A percentile compares a stretch with the other conserved stretches of the same genome.
Evolutionary conservation across 92 coral and sea anemone genomes (phyloP).

Genomic region (Zoanthus sociatus): DNA sequence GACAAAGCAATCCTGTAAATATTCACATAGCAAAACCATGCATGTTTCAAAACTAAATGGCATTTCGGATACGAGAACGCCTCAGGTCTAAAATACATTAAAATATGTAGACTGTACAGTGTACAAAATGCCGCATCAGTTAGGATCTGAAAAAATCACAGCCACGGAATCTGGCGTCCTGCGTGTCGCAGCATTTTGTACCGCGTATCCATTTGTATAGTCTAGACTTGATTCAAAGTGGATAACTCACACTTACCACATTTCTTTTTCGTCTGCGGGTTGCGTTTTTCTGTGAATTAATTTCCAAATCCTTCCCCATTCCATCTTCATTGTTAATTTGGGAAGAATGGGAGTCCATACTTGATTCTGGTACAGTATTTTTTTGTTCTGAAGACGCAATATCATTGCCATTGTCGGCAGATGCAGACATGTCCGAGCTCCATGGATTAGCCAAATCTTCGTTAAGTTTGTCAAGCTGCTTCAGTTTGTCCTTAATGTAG

Average conservation of each 20-base stretch:
- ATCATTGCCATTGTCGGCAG: background rate
- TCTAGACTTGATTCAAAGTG: no score
- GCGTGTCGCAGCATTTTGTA: no score
- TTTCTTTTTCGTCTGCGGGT: constrained; percentile 29
- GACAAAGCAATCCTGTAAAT: no score
- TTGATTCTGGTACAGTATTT: background rate
- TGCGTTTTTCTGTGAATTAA: background rate
- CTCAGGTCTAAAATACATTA: no score
- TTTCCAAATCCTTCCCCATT: no score
- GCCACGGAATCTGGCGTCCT: no score
- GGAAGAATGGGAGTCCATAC: background rate
- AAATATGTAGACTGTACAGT: no score
- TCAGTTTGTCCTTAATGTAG: constrained; percentile 22
- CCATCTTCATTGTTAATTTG: background rate
- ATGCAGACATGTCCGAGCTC: background rate
- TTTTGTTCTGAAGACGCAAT: constrained; percentile 3
- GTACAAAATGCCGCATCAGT: no score
- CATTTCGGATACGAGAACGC: no score
- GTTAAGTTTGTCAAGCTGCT: background rate
- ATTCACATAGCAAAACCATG: no score
- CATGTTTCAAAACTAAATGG: no score
- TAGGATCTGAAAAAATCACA: no score
- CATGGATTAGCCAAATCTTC: background rate
- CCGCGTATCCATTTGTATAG: background rate
- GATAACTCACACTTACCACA: background rate